A percentile compares a stretch with the other conserved stretches of the same genome.
Conservation (phyloP, 2,797 vertebrate genomes). For the Hypotaenidia philippensis region DNA sequence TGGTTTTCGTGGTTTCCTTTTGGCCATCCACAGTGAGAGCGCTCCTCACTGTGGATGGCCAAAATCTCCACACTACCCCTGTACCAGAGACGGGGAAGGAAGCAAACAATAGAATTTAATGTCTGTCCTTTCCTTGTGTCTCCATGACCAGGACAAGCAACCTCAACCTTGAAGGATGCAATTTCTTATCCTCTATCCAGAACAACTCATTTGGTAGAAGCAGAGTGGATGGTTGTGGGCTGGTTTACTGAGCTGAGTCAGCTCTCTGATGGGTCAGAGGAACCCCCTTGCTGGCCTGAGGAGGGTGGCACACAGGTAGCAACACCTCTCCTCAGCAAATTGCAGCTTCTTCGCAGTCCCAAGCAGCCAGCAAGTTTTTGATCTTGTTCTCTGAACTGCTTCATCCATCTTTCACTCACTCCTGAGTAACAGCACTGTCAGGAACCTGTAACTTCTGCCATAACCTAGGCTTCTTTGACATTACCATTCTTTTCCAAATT, state of each 20-base stretch:
- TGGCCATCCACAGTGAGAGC: background rate
- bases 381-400: background rate
- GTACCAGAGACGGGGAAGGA: background rate
- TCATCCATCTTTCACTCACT: background rate
- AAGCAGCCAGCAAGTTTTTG: background rate
- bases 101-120: background rate
- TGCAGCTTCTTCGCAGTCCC: background rate
- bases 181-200: background rate
- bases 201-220: background rate
- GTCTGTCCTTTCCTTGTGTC: background rate
- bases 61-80: too few species aligned
- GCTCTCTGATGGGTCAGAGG: background rate
- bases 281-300: fast-evolving
- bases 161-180: background rate
- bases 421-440: background rate
- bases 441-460: background rate
- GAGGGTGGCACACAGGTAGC: background rate
- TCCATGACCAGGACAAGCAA: background rate
- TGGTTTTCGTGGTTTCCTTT: background rate
- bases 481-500: background rate
- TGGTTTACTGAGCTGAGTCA: background rate
- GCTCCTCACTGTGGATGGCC: background rate
- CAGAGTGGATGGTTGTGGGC: background rate
- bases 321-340: background rate
- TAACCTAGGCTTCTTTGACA: background rate